Evolutionary conservation across 2,113 vertebrate species (phyloP), one percentile per base, ranked within the genome.

Genomic region (Pachyramphus minor): DNA sequence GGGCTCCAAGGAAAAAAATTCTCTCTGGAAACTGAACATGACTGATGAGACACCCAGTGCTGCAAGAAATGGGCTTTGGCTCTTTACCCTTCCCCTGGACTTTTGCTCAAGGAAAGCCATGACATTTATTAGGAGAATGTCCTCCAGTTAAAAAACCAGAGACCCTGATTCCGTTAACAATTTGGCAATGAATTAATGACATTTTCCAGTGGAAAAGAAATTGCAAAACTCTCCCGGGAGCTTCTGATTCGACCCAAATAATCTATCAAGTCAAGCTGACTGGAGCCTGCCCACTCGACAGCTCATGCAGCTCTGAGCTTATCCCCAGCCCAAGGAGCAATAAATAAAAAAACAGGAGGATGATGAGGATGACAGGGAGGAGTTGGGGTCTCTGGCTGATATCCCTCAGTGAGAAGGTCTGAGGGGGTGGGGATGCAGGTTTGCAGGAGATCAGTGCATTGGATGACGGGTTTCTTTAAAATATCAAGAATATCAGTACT

Each of bases 181-280:
- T 92, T 73, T 73, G 84, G 69, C 87, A 90, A 95, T 7, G 62
- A 94, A 93, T 93, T 93, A 87, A 95, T 42, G 80, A 41, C 66
- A 42, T 95, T 92, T 96, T 92, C 88, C 88, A 87, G 73, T 35
- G 64, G 80, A 84, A 94, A 95, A 92, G 92, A 92, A 90, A 89
- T 75, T 58, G 90, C 82, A 58, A 87, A 92, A 90, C 49, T 89
- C 93, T 96, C 88, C 76, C 0, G 16, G 89, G 88, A 96, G 93
- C 90, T 89, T 90, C 86, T 7, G 55, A 78, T 83, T 27, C 3
- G 18, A 88, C 85, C 64, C 72, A 88, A 95, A 76, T 83, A 53
- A 86, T 84, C 67, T 59, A 76, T 90, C 93, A 94, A 84, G 63
- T 13, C 30, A 6, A 35, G 78, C 52, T 0, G 17, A 44, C 88